Evolutionary conservation across 2,888 invertebrate species (phyloP).

Genomic region (Quadroppia sp.): DNA sequence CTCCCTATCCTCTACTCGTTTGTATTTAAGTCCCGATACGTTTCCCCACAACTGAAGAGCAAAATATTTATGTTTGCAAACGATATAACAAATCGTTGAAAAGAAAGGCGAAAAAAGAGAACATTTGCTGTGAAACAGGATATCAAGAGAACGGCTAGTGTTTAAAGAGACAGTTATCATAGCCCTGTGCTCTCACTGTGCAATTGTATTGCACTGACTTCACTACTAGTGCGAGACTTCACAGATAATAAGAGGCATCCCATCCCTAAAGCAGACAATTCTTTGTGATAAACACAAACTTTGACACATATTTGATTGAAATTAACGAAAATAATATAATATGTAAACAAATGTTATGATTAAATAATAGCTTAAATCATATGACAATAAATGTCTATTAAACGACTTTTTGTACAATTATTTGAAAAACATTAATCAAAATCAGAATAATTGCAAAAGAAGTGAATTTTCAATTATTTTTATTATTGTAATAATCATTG

Average conservation of each 20-base stretch:
- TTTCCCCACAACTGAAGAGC: conserved; percentile 16
- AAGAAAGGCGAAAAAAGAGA: conserved; percentile 10
- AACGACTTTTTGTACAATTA: background rate
- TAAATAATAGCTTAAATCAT: background rate
- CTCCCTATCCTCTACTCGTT: conserved; percentile 5
- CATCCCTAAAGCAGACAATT: conserved; percentile 4
- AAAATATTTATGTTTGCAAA: conserved; percentile 37
- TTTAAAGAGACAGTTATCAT: conserved; percentile 29
- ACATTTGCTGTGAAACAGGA: conserved; percentile 17
- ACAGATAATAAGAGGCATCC: conserved; percentile 10
- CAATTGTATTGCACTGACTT: background rate
- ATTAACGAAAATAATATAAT: conserved; percentile 1
- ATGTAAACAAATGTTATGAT: conserved; percentile 32
- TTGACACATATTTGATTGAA: conserved; percentile 24
- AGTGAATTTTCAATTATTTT: background rate
- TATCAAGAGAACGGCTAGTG: conserved; percentile 17
- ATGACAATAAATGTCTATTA: background rate
- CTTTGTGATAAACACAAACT: conserved; percentile 16
- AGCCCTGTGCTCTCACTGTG: conserved; percentile 1
- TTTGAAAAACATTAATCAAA: background rate
- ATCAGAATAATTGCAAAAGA: background rate
- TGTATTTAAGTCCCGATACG: conserved; percentile 23
- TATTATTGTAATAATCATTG: background rate
- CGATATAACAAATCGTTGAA: conserved; percentile 30
- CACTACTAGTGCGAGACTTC: background rate